These are phyloP conservation scores for Trissolcus basalis DNA, from an alignment of 1,140 invertebrate species.

Conservation along the genomic window DNA sequence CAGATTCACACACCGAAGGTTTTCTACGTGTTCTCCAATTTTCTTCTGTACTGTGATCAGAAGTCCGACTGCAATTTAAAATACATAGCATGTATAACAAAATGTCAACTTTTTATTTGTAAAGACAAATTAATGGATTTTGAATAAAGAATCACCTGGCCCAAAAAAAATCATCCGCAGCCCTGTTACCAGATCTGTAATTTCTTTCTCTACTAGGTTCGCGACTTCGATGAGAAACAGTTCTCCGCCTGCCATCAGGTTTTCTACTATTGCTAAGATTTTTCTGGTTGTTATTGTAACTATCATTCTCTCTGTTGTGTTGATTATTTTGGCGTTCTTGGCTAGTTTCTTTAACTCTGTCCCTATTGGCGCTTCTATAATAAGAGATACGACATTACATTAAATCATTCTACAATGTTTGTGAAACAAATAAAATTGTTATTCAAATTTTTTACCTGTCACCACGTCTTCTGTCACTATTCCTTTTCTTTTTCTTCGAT, in stretches of 20 bases:
- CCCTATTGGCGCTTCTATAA: slow-evolving; percentile 66
- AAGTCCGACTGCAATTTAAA: slow-evolving; percentile 26
- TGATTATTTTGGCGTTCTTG: slow-evolving; percentile 73
- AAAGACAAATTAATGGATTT: not conserved
- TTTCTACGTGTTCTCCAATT: slow-evolving; percentile 73
- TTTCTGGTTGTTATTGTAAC: slow-evolving; percentile 71
- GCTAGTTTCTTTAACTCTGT: slow-evolving; percentile 68
- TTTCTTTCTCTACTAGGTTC: slow-evolving; percentile 73
- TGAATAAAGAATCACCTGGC: slow-evolving; percentile 58
- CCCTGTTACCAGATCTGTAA: slow-evolving; percentile 63
- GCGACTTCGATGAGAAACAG: slow-evolving; percentile 67
- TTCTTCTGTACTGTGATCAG: slow-evolving; percentile 60
- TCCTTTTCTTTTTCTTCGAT: slow-evolving; percentile 66
- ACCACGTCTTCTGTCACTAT: slow-evolving; percentile 58
- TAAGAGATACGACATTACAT: slow-evolving; percentile 11
- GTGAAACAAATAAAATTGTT: slow-evolving; percentile 3
- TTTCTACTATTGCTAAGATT: slow-evolving; percentile 63
- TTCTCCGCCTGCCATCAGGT: slow-evolving; percentile 65
- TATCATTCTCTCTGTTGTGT: slow-evolving; percentile 73
- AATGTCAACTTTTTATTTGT: not conserved
- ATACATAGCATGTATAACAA: slow-evolving; percentile 9
- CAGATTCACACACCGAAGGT: slow-evolving; percentile 68
- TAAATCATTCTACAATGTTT: slow-evolving; percentile 3
- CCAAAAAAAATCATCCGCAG: slow-evolving; percentile 65
- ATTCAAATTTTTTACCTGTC: slow-evolving; percentile 61